Evolutionary conservation across 2,113 vertebrate species (phyloP), one percentile per base, ranked within the genome.

Genomic region (Casuarius casuarius): DNA sequence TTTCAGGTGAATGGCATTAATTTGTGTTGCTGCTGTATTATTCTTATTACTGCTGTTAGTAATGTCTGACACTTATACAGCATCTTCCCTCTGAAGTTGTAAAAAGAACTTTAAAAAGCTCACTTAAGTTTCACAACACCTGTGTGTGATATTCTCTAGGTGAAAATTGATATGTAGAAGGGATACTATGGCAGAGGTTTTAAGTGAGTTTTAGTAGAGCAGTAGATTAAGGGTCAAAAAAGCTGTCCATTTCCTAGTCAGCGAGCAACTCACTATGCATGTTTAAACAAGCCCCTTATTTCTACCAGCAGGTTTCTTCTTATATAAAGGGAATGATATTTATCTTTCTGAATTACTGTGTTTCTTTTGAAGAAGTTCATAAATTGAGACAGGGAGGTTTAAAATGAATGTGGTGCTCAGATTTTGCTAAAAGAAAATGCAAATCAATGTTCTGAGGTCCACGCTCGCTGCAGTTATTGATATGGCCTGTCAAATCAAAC

Each of bases 401-500:
- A 58, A 76, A 18, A 74, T 38, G 12, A 77, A 78, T 81, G 5
- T 35, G 46, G 42, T 78, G 28, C 80, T 92, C 82, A 95, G 71
- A 89, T 88, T 54, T 20, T 40, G 26, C 62, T 67, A 49, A n/a
- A 40, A 93, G 59, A 70, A 94, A 90, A 95, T 28, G 15, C 87
- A 81, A 78, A 93, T 22, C 35, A n/a, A 79, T 73, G 46, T 67
- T 56, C 42, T 54, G 40, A 56, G 28, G 6, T 87, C 23, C 7
- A 16, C 26, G 7, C 65, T 95, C 10, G 31, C 66, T 89, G 28
- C 25, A 84, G 72, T 81, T 94, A 81, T n/a, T 93, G 89, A 92
- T 71, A 91, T 35, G 8, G 22, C 75, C 48, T 95, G 58, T 93
- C 71, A 82, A n/a, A 86, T 67, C 73, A 87, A 89, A 95, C 42